A percentile compares a stretch with the other conserved stretches of the same genome.
These are phyloP conservation scores for Caenorhabditis uteleia DNA, from an alignment of 2,888 invertebrate species.

Conservation along the genomic window DNA sequence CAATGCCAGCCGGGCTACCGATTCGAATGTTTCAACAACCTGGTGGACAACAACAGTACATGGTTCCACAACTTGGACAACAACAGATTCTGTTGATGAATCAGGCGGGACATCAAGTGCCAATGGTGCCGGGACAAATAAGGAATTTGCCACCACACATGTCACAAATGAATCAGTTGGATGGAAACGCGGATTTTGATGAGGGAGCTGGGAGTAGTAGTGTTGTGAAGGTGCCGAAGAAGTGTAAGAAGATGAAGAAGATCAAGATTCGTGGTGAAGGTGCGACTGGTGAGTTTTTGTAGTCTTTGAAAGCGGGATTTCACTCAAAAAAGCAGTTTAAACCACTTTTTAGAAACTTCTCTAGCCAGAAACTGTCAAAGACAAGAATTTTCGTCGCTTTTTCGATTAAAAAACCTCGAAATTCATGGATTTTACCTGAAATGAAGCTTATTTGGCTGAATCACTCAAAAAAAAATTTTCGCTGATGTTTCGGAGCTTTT, in stretches of 20 bases:
- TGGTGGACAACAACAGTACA: not conserved
- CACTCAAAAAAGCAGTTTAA: not conserved
- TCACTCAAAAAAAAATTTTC: too few species aligned
- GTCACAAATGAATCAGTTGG: constrained; percentile 51
- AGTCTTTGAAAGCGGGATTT: not conserved
- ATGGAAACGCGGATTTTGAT: constrained; percentile 44
- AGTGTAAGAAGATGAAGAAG: constrained; percentile 6
- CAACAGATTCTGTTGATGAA: too few species aligned
- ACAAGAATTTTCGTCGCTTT: not conserved
- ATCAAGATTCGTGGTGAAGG: constrained; percentile 16
- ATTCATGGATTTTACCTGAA: not conserved
- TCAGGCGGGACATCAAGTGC: constrained; percentile 8
- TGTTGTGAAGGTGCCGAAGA: not conserved
- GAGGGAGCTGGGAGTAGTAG: constrained; percentile 9
- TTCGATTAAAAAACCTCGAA: not conserved
- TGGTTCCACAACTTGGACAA: not conserved
- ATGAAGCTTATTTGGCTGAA: too few species aligned
- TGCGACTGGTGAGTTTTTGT: constrained; percentile 7
- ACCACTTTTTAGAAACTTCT: too few species aligned
- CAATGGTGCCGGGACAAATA: too few species aligned
- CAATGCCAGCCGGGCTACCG: not conserved
- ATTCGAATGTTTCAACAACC: not conserved
- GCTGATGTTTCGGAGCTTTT: too few species aligned
- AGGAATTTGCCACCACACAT: constrained; percentile 24
- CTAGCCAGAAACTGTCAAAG: not conserved